A percentile compares a stretch with the other conserved stretches of the same genome.
Evolutionary conservation across 2,113 vertebrate species (phyloP).

Genomic region (Alces alces): DNA sequence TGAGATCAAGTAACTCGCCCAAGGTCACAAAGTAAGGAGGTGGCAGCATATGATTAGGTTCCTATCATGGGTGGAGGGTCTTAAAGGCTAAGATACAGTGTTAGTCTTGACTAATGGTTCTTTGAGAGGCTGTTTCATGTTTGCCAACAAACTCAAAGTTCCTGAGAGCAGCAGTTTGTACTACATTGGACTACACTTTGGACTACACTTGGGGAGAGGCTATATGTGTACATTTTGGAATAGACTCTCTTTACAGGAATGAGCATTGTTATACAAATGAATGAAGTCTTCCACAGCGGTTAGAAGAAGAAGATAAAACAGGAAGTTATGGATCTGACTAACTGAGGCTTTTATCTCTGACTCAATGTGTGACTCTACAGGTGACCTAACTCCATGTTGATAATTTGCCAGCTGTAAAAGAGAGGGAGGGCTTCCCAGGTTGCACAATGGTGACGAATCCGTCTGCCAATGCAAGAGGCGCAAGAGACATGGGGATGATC

Average conservation of each 20-base stretch:
- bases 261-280: not conserved
- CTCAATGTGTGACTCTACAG: not conserved
- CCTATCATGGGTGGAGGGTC: not conserved
- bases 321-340: conserved; percentile 6
- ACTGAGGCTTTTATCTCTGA: not conserved
- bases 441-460: not conserved
- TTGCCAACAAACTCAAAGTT: not conserved
- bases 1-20: not conserved
- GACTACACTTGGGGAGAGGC: not conserved
- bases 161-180: not conserved
- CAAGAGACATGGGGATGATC: not conserved
- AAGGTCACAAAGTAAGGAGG: not conserved
- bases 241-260: not conserved
- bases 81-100: not conserved
- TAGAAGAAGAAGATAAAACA: not conserved
- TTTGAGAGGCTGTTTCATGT: not conserved
- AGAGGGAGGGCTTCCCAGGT: not conserved
- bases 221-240: not conserved
- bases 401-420: not conserved
- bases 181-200: not conserved
- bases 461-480: not conserved
- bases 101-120: not conserved
- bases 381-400: not conserved
- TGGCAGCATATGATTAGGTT: not conserved
- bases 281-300: not conserved